Evolutionary conservation across 2,113 vertebrate species (phyloP), one percentile per base, ranked within the genome.

Genomic region (Syngnathus typhle): DNA sequence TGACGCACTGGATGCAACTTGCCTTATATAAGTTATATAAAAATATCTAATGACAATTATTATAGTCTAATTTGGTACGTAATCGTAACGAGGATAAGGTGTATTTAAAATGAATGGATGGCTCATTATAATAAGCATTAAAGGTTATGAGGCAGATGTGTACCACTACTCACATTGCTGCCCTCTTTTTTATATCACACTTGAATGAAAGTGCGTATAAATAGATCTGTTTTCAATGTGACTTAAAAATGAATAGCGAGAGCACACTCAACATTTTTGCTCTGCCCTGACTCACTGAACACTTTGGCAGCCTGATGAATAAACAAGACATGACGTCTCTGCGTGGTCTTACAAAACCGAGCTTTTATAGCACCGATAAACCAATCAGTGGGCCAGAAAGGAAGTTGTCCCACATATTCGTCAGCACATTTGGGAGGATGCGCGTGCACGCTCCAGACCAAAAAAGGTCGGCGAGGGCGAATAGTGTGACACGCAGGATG

Each of bases 341-440:
- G 60, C 46, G 71, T 64, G 64, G 65, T 68, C 54, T 69, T 11
- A 64, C 65, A 67, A 64, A 68, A 70, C 69, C 23, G 38, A 44
- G 65, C 61, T 71, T 73, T 68, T 63, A 65, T 67, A 72, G 77
- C 72, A 49, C 56, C 15, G 15, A 51, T 41, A 58, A 52, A 38
- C 55, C 60, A 47, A 37, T 69, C 54, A 74, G 67, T 75, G 73
- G 75, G 58, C 55, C 63, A 49, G 55, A 68, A 75, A 81, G 55
- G 82, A 88, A 84, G 71, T 52, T 49, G 64, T 15, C 77, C 77
- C 78, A 87, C 66, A 73, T 69, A 55, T 65, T 67, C 60, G 79
- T 86, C 81, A 85, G 79, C 83, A 83, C 67, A 79, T 79, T 75
- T 41, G 19, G 58, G 70, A 69, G 74, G 69, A 75, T 72, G 67